Conservation (phyloP, 2,113 vertebrate genomes). For the Gavia stellata region DNA sequence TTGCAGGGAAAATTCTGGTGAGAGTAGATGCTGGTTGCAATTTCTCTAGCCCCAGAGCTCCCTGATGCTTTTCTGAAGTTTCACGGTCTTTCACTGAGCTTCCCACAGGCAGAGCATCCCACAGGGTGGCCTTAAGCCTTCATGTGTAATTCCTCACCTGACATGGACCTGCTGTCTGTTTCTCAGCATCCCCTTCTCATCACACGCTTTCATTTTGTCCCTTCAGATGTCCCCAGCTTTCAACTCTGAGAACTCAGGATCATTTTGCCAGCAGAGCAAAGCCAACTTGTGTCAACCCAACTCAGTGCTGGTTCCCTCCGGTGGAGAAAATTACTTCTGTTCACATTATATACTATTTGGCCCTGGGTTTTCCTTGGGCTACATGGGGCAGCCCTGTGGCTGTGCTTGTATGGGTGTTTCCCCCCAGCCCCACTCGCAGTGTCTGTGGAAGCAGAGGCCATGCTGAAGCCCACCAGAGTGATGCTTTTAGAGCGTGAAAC, state of each 20-base stretch:
- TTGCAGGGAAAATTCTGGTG: not conserved
- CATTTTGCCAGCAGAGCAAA: not conserved
- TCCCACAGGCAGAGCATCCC: not conserved
- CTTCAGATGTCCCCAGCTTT: not conserved
- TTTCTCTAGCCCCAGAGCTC: not conserved
- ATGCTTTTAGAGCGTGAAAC: not conserved
- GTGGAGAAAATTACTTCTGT: not conserved
- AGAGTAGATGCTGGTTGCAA: not conserved
- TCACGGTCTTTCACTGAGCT: not conserved
- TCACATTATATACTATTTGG: not conserved
- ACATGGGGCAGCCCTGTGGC: not conserved
- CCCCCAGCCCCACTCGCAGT: no score
- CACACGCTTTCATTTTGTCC: not conserved
- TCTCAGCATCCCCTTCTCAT: not conserved
- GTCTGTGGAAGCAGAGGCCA: not conserved
- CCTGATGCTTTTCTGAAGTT: not conserved
- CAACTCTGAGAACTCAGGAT: not conserved
- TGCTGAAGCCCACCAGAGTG: not conserved
- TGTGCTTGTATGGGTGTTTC: not conserved
- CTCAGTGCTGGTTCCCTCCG: not conserved
- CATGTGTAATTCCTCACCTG: not conserved
- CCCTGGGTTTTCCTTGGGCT: not conserved
- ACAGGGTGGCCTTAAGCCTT: not conserved
- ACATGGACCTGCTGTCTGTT: not conserved
- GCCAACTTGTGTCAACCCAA: accelerated